These are phyloP conservation scores for Neotoma lepida DNA, from an alignment of 2,113 vertebrate species.

Conservation along the genomic window DNA sequence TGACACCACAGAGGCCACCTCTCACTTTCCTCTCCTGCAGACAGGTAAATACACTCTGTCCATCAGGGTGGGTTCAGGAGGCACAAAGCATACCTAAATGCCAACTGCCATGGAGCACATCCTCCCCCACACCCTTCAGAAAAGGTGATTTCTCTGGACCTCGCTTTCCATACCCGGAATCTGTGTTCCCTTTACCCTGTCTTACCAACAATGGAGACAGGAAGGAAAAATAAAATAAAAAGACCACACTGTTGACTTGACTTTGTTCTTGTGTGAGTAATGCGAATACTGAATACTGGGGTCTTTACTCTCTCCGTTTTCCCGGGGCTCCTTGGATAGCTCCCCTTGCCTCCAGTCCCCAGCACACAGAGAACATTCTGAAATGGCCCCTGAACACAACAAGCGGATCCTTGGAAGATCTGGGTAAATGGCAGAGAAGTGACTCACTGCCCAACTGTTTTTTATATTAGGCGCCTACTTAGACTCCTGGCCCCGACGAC, in stretches of 20 bases:
- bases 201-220: neutral
- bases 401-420: neutral
- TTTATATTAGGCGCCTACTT: neutral
- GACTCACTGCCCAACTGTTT: neutral
- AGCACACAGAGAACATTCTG: neutral
- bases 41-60: neutral
- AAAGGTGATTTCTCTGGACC: neutral
- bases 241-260: neutral
- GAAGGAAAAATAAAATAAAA: neutral
- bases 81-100: neutral
- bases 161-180: slow-evolving; percentile 8
- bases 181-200: neutral
- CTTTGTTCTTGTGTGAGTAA: neutral
- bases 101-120: neutral
- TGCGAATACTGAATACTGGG: neutral
- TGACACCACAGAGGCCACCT: neutral
- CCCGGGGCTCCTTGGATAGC: neutral
- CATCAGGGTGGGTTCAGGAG: neutral
- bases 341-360: neutral
- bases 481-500: neutral
- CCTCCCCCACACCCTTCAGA: neutral
- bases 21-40: neutral
- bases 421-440: neutral
- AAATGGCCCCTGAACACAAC: neutral
- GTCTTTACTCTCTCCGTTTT: neutral